Evolutionary conservation across 2,888 invertebrate species (phyloP), one percentile per base, ranked within the genome.

Genomic region (Abscondita cerata): DNA sequence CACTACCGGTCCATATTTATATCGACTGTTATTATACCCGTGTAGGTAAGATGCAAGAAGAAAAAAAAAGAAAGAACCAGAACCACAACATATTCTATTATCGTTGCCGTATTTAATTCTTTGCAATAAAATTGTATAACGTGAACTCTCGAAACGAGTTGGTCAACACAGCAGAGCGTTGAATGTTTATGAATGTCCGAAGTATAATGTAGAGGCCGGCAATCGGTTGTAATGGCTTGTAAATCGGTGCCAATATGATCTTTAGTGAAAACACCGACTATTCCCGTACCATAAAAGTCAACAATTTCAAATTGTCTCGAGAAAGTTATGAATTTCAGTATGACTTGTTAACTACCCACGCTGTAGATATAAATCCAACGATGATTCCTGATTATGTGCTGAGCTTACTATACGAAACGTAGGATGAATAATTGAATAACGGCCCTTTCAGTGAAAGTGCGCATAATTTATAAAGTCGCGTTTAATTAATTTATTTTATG

Each of bases 171-270:
- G 58, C 68, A 69, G 52, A 40, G 25, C 25, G 25, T 62, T 62
- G 59, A 65, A 66, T 65, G 69, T 70, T 70, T 72, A 71, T 70
- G 67, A 64, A 64, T 64, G 69, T 68, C 70, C 69, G 62, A 64
- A 64, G 66, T 56, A 70, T 71, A 69, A 73, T 70, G 68, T 70
- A 71, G 54, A 65, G 70, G 66, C 64, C 58, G 68, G 64, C 64
- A 61, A 60, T 63, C 65, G 68, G 59, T 67, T 71, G 73, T 73
- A 71, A 74, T 73, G 62, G 70, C 70, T 72, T 74, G 74, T 75
- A 73, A 74, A 73, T 73, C 70, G 70, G 72, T 74, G 73, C 72
- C 73, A 73, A 73, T 73, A 69, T 70, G 72, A 72, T 72, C 73
- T 73, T 71, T 70, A 72, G 66, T 62, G 68, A 69, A 69, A 71